phyloP scores from a whole-genome alignment of 2,113 vertebrate species.

The Ptilonorhynchus violaceus region DNA sequence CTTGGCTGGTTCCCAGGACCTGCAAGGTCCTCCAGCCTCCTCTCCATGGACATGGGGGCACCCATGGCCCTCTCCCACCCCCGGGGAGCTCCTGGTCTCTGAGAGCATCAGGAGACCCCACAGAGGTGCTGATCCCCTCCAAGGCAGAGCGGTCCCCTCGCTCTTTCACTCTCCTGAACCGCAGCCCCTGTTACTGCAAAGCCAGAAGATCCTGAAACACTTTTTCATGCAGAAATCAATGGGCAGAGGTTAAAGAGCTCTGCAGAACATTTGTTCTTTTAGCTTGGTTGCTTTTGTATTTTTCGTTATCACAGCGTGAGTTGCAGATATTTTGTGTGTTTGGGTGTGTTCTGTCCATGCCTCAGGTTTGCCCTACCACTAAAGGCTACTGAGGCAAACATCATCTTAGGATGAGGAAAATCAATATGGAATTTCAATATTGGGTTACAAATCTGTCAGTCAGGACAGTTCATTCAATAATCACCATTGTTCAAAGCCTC shows the following conservation, averaged over 20 bases:
- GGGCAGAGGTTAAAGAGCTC: background rate
- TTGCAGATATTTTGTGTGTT: background rate
- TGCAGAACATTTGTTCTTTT: fast-evolving
- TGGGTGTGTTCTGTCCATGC: background rate
- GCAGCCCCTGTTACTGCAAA: background rate
- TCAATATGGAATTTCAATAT: background rate
- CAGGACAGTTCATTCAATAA: background rate
- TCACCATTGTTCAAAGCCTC: background rate
- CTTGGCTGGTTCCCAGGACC: background rate
- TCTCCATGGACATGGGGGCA: fast-evolving
- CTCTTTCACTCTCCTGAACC: background rate
- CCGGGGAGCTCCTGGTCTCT: fast-evolving
- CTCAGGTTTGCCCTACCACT: background rate
- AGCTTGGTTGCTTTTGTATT: background rate
- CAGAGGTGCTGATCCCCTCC: background rate
- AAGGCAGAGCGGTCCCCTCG: fast-evolving
- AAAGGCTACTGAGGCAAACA: background rate
- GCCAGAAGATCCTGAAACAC: background rate
- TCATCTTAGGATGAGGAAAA: background rate
- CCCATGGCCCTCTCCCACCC: fast-evolving
- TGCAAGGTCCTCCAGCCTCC: background rate
- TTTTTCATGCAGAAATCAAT: background rate
- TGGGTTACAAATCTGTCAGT: background rate
- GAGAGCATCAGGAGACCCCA: background rate
- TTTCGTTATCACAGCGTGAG: fast-evolving